Evolutionary conservation across 2,797 vertebrate species (phyloP).

Genomic region (Oryzias dopingdopingensis): DNA sequence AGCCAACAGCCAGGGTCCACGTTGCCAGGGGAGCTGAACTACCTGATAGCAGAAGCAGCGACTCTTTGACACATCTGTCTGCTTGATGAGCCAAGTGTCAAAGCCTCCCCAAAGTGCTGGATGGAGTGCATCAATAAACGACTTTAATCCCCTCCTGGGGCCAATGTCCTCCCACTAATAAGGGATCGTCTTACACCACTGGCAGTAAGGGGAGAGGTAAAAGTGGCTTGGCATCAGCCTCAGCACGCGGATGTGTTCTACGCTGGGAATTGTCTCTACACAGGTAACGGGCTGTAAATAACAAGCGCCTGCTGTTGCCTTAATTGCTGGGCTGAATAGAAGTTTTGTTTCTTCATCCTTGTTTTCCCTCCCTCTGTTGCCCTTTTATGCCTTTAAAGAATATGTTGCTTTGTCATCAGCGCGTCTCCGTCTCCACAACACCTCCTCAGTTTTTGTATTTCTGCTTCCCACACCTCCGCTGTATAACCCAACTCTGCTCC

Average conservation of each 20-base stretch:
- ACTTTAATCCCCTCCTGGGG: constrained; percentile 77
- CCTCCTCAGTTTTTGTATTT: constrained; percentile 36
- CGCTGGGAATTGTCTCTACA: constrained; percentile 64
- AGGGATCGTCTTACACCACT: constrained; percentile 75
- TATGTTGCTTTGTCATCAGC: constrained; percentile 33
- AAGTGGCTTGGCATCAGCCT: constrained; percentile 67
- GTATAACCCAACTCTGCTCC: constrained; percentile 33
- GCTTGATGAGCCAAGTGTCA: constrained; percentile 78
- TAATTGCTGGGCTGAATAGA: constrained; percentile 55
- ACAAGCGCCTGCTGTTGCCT: constrained; percentile 54
- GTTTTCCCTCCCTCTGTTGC: constrained; percentile 26
- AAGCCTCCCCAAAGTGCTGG: constrained; percentile 72
- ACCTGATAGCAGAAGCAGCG: constrained; percentile 71
- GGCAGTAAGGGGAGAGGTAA: constrained; percentile 58
- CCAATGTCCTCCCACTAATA: constrained; percentile 78
- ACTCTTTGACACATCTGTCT: constrained; percentile 76
- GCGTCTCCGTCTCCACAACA: constrained; percentile 18
- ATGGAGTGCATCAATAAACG: constrained; percentile 80
- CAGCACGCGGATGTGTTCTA: constrained; percentile 48
- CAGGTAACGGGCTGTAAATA: constrained; percentile 69
- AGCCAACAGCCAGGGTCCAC: constrained; percentile 54
- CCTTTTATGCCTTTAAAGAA: constrained; percentile 29
- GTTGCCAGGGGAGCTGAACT: constrained; percentile 64
- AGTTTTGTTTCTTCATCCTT: constrained; percentile 41
- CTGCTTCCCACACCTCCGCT: constrained; percentile 38